Evolutionary conservation across 2,888 invertebrate genomes (phyloP).

Genomic region (Suillia variegata): DNA sequence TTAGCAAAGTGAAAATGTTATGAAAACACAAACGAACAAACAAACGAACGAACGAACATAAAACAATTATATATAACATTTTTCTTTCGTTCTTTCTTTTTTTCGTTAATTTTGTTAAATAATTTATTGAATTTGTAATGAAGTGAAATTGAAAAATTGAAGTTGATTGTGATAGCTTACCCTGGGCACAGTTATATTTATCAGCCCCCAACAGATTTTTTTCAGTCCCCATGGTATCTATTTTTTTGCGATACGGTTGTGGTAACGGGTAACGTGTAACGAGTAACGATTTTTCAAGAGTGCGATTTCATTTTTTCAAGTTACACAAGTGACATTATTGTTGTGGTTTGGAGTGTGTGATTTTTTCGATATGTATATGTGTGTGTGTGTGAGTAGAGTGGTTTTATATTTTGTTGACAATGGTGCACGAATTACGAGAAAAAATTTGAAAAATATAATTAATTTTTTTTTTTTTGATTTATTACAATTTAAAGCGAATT

Average conservation of each 20-base stretch:
- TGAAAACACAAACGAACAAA: conserved; percentile 8
- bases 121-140: conserved; percentile 4
- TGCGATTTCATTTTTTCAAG: too few species aligned
- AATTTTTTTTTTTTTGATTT: conserved; percentile 13
- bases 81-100: too few species aligned
- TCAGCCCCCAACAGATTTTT: conserved; percentile 63
- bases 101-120: too few species aligned
- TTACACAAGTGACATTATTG: conserved; percentile 6
- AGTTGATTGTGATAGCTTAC: conserved; percentile 56
- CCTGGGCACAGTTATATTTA: conserved; percentile 63
- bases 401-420: conserved; percentile 2
- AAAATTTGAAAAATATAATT: conserved; percentile 1
- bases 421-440: conserved; percentile 11
- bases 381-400: conserved; percentile 13
- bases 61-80: conserved; percentile 18
- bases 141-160: conserved; percentile 29
- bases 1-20: background rate
- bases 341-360: too few species aligned
- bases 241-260: conserved; percentile 31
- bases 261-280: too few species aligned
- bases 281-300: too few species aligned
- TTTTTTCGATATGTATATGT: conserved; percentile 24
- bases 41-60: conserved; percentile 25
- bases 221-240: conserved; percentile 63
- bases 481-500: background rate